phyloP scores from a whole-genome alignment of 2,797 vertebrate genomes.

The Typhlichthys eigenmanni region DNA sequence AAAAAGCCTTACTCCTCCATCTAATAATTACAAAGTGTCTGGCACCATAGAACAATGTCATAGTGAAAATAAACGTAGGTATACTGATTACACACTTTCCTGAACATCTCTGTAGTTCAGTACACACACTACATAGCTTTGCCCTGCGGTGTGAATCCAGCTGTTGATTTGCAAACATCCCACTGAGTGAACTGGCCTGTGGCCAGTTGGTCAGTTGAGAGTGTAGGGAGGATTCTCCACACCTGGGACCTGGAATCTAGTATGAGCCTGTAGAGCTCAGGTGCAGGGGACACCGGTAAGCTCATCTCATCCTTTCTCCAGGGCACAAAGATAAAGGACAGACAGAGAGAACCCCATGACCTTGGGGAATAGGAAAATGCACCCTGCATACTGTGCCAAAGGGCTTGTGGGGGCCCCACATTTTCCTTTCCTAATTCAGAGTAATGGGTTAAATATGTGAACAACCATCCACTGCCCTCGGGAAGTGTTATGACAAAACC shows the following conservation, averaged over 20 bases:
- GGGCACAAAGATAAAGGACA: slow-evolving; percentile 77
- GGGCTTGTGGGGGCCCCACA: slow-evolving; percentile 41
- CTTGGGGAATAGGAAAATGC: slow-evolving; percentile 45
- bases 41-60: slow-evolving; percentile 34
- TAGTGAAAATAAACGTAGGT: slow-evolving; percentile 12
- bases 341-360: slow-evolving; percentile 69
- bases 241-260: slow-evolving; percentile 67
- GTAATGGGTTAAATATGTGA: slow-evolving; percentile 54
- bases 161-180: slow-evolving; percentile 11
- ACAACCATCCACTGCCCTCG: slow-evolving; percentile 58
- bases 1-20: slow-evolving; percentile 41
- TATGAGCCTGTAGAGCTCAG: slow-evolving; percentile 72
- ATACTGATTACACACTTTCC: slow-evolving; percentile 2
- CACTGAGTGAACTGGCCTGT: background rate
- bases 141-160: background rate
- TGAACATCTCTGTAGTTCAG: slow-evolving; percentile 1
- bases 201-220: slow-evolving; percentile 34
- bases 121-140: background rate
- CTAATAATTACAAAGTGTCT: slow-evolving; percentile 41
- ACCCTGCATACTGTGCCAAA: slow-evolving; percentile 37
- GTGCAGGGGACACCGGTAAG: slow-evolving; percentile 72
- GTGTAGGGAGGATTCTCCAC: slow-evolving; percentile 45
- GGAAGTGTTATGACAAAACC: slow-evolving; percentile 78
- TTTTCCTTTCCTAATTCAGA: slow-evolving; percentile 27
- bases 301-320: slow-evolving; percentile 70